These are phyloP conservation scores for Cliona cf. orientalis DNA, from an alignment of 37 sponge, comb jelly and placozoan species.

Conservation along the genomic window DNA sequence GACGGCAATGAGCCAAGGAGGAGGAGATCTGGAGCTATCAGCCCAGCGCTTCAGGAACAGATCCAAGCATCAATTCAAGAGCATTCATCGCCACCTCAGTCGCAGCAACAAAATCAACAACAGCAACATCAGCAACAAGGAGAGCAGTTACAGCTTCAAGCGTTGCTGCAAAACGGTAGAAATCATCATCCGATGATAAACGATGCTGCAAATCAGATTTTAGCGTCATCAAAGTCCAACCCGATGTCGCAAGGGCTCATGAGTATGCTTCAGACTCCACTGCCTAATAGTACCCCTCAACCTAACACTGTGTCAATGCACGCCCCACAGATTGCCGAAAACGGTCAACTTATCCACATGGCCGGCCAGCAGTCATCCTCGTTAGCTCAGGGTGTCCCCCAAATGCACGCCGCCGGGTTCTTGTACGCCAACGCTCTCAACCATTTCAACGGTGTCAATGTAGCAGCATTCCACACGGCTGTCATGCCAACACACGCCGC, in stretches of 20 bases:
- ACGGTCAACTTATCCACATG: background rate
- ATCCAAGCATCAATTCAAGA: background rate
- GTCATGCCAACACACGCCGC: background rate
- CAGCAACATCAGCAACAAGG: too few relatives aligned
- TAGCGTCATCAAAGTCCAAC: background rate
- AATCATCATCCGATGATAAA: background rate
- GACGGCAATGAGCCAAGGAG: background rate
- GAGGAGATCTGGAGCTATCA: conserved; percentile 2
- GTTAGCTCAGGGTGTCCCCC: background rate
- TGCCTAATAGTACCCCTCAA: background rate
- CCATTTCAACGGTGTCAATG: background rate
- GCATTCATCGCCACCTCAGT: too few relatives aligned
- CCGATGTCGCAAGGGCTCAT: background rate
- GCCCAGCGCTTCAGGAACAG: background rate
- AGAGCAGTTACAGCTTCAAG: too few relatives aligned
- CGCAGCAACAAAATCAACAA: too few relatives aligned
- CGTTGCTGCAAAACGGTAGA: background rate
- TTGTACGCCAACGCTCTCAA: background rate
- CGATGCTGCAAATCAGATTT: background rate
- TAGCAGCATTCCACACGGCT: background rate
- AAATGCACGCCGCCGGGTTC: background rate
- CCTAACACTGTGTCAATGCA: too few relatives aligned
- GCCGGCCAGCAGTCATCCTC: background rate
- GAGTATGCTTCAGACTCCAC: conserved; percentile 6
- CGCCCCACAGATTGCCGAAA: too few relatives aligned